Base-by-base conservation (phyloP, 2,797 vertebrate genomes). In the Martes flavigula region DNA sequence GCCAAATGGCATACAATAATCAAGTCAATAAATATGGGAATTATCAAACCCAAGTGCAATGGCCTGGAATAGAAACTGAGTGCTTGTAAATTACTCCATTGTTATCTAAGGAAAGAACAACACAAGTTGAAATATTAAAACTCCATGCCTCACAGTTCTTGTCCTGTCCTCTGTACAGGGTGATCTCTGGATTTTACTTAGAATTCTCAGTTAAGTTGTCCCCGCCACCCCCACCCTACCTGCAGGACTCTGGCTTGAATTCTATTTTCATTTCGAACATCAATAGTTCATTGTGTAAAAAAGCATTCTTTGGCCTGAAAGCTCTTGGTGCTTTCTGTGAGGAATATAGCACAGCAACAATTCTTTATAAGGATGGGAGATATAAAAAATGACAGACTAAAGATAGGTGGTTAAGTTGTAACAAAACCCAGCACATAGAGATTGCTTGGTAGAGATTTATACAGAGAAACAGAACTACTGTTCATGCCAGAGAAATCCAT, bases 341-440 rank as follows among this genome's bases (percentile, higher is more conserved):
- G 81, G 82, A 75, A 93, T 97, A 30, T 38, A 86, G 86, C 88
- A 3, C 27, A 60, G 92, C 79, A 94, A 7, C 79, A 94, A 64
- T 93, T 96, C 83, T 97, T 97, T 97, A 84, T 72, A 96, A 0
- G 0, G 91, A 89, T 48, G 32, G 90, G 11, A 90, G 90, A 91
- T 94, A 97, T 89, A 97, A 97, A 98, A 98, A 98, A 95, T 89
- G 92, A 85, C 90, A 98, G 75, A 40, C 89, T 98, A 97, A 97
- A 98, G 81, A 97, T 94, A 92, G 68, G 88, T 27, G 87, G 95
- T 97, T 98, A 97, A 98, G 95, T 96, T 98, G 90, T 97, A 98
- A 17, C n/a, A 56, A 87, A 95, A 89, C 85, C 30, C 54, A 72
- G 94, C 96, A 83, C 90, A 84, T n/a, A 90, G 97, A 96, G 48